Evolutionary conservation across 2,888 invertebrate species (phyloP).

Genomic region (Volucella zonaria): DNA sequence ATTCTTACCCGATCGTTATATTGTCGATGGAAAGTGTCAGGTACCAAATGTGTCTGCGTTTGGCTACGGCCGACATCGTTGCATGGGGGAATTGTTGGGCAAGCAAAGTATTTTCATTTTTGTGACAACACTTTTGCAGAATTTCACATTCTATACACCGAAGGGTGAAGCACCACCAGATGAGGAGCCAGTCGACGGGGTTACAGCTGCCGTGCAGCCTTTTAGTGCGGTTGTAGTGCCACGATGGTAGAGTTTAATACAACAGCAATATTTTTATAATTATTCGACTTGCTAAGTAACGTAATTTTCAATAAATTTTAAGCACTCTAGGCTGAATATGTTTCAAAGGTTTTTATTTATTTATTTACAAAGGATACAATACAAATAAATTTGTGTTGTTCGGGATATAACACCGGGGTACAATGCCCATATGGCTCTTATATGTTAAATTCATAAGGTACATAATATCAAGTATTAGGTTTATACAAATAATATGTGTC

Average conservation of each 20-base stretch:
- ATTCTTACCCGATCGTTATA: slow-evolving; percentile 90
- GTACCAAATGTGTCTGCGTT: slow-evolving; percentile 91
- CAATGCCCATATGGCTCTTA: no score
- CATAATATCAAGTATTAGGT: no score
- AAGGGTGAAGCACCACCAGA: slow-evolving; percentile 87
- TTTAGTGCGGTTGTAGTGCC: slow-evolving; percentile 87
- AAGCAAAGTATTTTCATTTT: slow-evolving; percentile 91
- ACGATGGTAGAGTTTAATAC: slow-evolving; percentile 77
- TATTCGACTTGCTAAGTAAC: not conserved
- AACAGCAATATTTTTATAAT: not conserved
- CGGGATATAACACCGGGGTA: no score
- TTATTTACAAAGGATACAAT: no score
- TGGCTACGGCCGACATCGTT: slow-evolving; percentile 90
- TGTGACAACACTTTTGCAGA: slow-evolving; percentile 88
- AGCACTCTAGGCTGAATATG: no score
- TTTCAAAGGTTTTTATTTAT: no score
- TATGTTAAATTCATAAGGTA: no score
- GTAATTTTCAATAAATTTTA: no score
- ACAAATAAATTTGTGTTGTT: no score
- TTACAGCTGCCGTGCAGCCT: slow-evolving; percentile 89
- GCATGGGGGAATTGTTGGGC: slow-evolving; percentile 90
- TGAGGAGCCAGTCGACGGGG: slow-evolving; percentile 88
- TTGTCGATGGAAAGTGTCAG: slow-evolving; percentile 85
- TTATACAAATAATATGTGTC: no score
- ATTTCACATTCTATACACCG: slow-evolving; percentile 87